phyloP scores from a whole-genome alignment of 2,113 vertebrate species.

The Sialia sialis region DNA sequence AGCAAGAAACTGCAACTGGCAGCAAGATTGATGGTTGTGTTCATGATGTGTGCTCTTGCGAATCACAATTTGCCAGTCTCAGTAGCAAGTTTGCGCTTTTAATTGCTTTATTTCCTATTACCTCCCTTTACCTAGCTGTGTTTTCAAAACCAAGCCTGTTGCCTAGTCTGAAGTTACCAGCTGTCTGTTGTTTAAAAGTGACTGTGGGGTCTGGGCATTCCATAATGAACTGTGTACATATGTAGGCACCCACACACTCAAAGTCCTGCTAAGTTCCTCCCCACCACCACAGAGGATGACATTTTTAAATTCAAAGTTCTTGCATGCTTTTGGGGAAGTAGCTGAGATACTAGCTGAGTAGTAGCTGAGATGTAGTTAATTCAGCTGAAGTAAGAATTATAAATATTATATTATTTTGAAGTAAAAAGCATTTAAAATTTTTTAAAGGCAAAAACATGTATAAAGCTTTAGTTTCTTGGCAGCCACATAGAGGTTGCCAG shows the following conservation, averaged over 20 bases:
- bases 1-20: not conserved
- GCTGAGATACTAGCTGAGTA: not conserved
- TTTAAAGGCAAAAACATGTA: no score
- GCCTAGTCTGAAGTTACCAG: not conserved
- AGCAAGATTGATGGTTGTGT: not conserved
- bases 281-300: not conserved
- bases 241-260: not conserved
- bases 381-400: not conserved
- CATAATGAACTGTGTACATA: accelerated
- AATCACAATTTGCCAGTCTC: not conserved
- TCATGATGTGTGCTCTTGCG: not conserved
- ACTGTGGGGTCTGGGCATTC: not conserved
- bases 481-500: not conserved
- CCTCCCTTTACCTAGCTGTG: not conserved
- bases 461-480: not conserved
- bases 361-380: not conserved
- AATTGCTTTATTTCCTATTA: not conserved
- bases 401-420: not conserved
- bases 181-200: not conserved
- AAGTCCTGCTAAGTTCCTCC: not conserved
- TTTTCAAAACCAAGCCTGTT: not conserved
- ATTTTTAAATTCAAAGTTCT: not conserved
- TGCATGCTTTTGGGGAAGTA: not conserved
- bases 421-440: not conserved
- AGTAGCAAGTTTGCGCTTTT: not conserved